phyloP scores from a whole-genome alignment of 2,797 vertebrate genomes.

The Lepilemur septentrionalis region DNA sequence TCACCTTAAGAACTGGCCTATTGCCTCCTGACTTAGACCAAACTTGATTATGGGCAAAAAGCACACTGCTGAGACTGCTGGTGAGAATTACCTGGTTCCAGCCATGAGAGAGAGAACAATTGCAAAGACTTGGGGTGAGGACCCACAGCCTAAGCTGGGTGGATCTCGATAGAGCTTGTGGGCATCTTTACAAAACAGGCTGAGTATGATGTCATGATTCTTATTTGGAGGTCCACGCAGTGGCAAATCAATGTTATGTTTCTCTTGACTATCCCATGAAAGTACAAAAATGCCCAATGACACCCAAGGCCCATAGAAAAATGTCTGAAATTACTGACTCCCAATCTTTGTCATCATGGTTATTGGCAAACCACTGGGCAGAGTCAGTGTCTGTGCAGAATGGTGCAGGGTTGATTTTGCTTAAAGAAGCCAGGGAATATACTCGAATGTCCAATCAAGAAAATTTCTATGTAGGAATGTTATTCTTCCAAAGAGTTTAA shows the following conservation, averaged over 20 bases:
- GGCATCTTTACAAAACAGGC: background rate
- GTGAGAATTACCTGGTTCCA: background rate
- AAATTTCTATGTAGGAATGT: background rate
- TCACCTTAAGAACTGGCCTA: background rate
- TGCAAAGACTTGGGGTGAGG: background rate
- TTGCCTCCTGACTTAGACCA: background rate
- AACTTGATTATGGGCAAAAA: background rate
- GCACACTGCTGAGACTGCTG: background rate
- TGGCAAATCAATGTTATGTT: background rate
- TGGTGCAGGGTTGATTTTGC: background rate
- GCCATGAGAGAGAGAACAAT: rapidly evolving
- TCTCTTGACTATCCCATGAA: background rate
- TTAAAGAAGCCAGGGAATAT: background rate
- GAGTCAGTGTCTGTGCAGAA: too few relatives aligned
- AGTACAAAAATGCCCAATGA: background rate
- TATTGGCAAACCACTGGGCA: background rate
- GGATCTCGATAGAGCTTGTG: background rate
- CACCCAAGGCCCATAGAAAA: background rate
- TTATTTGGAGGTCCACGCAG: background rate
- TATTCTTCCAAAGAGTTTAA: background rate
- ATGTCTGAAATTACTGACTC: background rate
- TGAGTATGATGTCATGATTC: background rate
- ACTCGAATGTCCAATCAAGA: background rate
- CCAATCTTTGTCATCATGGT: background rate
- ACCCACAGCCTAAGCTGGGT: background rate